Percentiles rank a stretch among this genome's conserved stretches.
phyloP scores from a whole-genome alignment of 2,113 vertebrate genomes.

The Paracanthobrama guichenoti region DNA sequence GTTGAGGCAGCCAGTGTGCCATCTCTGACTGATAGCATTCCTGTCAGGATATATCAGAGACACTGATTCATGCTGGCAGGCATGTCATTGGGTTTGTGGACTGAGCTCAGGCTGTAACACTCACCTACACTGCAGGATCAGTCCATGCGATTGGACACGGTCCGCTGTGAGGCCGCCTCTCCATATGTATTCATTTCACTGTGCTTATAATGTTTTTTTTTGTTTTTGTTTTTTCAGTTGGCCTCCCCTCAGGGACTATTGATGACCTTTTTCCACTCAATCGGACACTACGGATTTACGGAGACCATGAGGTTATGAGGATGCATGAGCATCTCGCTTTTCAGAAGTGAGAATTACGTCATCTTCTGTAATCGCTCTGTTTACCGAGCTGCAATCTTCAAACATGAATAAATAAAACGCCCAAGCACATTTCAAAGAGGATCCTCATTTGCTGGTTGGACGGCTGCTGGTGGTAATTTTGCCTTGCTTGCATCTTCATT shows the following conservation, averaged over 20 bases:
- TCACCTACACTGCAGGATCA: slow-evolving; percentile 65
- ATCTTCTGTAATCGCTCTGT: slow-evolving; percentile 27
- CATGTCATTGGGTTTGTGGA: slow-evolving; percentile 75
- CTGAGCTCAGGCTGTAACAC: slow-evolving; percentile 64
- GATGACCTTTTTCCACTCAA: slow-evolving; percentile 48
- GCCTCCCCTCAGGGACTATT: slow-evolving; percentile 56
- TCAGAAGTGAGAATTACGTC: not conserved
- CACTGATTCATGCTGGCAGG: slow-evolving; percentile 73
- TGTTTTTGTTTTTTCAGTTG: slow-evolving; percentile 9
- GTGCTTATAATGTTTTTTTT: slow-evolving; percentile 37
- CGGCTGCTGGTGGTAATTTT: slow-evolving; percentile 1
- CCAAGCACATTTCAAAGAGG: not conserved
- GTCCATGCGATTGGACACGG: slow-evolving; percentile 65
- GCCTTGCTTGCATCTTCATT: not conserved
- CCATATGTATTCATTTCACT: slow-evolving; percentile 54
- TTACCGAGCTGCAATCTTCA: not conserved
- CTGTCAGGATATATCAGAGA: slow-evolving; percentile 67
- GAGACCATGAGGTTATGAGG: slow-evolving; percentile 20
- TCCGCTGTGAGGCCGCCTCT: slow-evolving; percentile 36
- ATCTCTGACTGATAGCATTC: slow-evolving; percentile 46
- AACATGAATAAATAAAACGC: slow-evolving; percentile 32
- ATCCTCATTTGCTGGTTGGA: slow-evolving; percentile 4
- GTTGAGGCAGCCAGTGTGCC: not conserved
- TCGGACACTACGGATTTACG: not conserved
- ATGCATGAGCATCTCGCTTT: slow-evolving; percentile 12